A percentile compares a stretch with the other conserved stretches of the same genome.
phyloP scores from a whole-genome alignment of 2,888 invertebrate species.

The Elysia crispata region DNA sequence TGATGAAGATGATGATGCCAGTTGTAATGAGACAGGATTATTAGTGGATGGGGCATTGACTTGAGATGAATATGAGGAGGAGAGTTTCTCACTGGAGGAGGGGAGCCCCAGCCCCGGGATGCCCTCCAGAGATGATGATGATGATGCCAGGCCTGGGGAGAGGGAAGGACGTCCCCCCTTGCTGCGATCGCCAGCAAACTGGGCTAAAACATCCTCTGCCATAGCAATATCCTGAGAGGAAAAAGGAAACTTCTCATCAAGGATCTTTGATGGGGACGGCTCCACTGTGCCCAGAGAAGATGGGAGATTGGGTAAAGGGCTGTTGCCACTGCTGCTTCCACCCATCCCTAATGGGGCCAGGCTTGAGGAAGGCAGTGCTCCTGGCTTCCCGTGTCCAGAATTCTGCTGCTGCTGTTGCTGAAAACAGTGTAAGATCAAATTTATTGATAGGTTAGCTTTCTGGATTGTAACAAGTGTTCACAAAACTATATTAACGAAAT shows the following conservation, averaged over 20 bases:
- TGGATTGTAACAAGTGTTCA: too few species aligned
- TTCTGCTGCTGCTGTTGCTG: conserved; percentile 31
- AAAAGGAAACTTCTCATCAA: conserved; percentile 86
- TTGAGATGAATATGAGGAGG: background rate
- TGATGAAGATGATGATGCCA: background rate
- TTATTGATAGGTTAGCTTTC: background rate
- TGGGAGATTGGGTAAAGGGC: background rate
- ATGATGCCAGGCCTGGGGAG: background rate
- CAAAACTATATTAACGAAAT: too few species aligned
- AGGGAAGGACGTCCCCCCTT: conserved; percentile 21
- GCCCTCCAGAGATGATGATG: background rate
- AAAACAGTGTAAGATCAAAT: background rate
- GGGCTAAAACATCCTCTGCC: conserved; percentile 91
- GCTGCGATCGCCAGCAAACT: conserved; percentile 80
- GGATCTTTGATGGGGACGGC: conserved; percentile 77
- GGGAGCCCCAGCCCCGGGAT: background rate
- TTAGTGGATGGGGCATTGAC: background rate
- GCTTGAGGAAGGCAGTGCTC: conserved; percentile 40
- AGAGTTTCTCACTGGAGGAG: background rate
- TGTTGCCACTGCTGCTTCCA: conserved; percentile 44
- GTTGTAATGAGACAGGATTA: background rate
- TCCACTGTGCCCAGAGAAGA: conserved; percentile 49
- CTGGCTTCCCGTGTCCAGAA: too few species aligned
- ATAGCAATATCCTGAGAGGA: conserved; percentile 83
- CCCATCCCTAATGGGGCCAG: conserved; percentile 43